These are phyloP conservation scores for Masticophis lateralis DNA, from an alignment of 2,797 vertebrate genomes.

Conservation along the genomic window DNA sequence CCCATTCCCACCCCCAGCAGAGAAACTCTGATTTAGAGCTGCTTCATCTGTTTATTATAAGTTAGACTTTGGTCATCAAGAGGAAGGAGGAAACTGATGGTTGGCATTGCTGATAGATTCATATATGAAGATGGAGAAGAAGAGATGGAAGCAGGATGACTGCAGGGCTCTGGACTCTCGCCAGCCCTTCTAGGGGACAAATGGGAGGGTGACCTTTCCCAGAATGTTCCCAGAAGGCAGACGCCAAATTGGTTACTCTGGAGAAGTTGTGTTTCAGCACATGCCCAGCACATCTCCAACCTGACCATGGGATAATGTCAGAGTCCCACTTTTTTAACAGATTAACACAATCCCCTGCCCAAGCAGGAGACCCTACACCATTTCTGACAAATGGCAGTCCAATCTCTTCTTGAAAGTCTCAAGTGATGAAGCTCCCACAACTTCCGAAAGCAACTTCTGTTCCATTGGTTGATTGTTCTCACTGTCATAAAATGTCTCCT, in stretches of 20 bases:
- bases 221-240: neutral
- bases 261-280: neutral
- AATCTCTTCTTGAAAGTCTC: no score
- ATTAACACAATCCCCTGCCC: no score
- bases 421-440: no score
- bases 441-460: no score
- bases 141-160: neutral
- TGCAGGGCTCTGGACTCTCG: neutral
- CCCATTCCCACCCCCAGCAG: neutral
- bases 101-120: neutral
- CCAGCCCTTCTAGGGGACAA: neutral
- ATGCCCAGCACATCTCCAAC: neutral
- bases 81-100: neutral
- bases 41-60: neutral
- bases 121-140: neutral
- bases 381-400: no score
- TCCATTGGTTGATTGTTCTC: no score
- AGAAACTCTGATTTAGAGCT: neutral
- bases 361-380: no score
- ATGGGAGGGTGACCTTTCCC: neutral
- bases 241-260: neutral
- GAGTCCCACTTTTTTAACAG: neutral
- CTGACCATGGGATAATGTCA: neutral
- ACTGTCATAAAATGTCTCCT: no score
- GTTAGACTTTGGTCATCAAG: neutral